Evolutionary conservation across 2,888 invertebrate genomes (phyloP), one percentile per base, ranked within the genome.

Genomic region (Stenodera caucasica): DNA sequence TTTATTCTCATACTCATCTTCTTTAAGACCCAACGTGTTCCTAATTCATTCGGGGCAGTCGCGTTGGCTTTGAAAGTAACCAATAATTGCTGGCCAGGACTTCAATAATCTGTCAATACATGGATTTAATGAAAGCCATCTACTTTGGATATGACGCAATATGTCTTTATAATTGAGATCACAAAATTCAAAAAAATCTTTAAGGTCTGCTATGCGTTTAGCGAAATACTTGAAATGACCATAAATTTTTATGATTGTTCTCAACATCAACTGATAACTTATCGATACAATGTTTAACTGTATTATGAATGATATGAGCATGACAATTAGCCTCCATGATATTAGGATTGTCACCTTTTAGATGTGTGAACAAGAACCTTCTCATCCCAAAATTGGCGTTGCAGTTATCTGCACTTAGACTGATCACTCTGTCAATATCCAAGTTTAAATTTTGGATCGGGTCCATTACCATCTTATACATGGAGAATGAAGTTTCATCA

Each of bases 391-490:
- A 49, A 14, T 49, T 49, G 9, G 49, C 49, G 14, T 49, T 49
- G 49, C 49, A 49, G 49, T 49, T 49, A 18, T n/a, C 49, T 49
- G 49, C 49, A 49, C 49, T 49, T 14, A 49, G 15, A 49, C 49
- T 14, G 9, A 18, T 49, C 9, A 49, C 8, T 9, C 14, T n/a
- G 9, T 49, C 49, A 49, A 49, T 49, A 8, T n/a, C 9, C 14
- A 49, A 49, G 15, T 49, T 49, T 14, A 49, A 49, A 14, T 49
- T 49, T 12, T 49, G 9, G 9, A 49, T 14, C 9, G 49, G 8
- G 8, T 49, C 15, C 14, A 49, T 49, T 8, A 49, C 49, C 15
- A 12, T 35, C 14, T 49, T n/a, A 49, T 14, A 49, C 49, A 49
- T 49, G 12, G 14, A n/a, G 14, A 14, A 14, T 9, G 49, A n/a